A percentile compares a stretch with the other conserved stretches of the same genome.
phyloP scores from a whole-genome alignment of 2,797 vertebrate species.

The Danio tinwini region DNA sequence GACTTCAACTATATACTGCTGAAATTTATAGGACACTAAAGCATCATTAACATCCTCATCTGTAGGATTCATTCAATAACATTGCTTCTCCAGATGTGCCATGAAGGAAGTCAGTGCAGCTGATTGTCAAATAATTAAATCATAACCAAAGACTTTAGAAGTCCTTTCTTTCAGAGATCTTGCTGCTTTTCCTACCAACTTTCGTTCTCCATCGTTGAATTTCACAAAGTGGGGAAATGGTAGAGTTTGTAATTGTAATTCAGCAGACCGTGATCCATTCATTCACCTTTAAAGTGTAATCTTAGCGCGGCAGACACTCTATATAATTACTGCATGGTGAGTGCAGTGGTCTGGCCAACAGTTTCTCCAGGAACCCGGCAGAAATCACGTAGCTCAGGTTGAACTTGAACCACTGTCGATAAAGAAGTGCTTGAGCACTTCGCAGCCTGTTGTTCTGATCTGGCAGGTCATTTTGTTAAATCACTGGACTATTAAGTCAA shows the following conservation, averaged over 20 bases:
- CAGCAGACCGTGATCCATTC: background rate
- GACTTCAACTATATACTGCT: background rate
- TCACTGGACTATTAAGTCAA: slow-evolving; percentile 32
- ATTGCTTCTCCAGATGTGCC: background rate
- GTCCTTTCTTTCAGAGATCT: background rate
- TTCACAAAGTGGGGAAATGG: background rate
- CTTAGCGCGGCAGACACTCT: background rate
- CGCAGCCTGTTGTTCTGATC: slow-evolving; percentile 15
- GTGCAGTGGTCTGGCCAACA: background rate
- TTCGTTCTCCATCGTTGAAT: background rate
- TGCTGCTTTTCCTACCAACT: background rate
- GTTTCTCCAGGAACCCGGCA: background rate
- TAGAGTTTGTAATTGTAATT: background rate
- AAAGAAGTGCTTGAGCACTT: slow-evolving; percentile 10
- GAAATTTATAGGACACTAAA: background rate
- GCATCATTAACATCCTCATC: background rate
- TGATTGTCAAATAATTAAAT: background rate
- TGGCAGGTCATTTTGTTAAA: slow-evolving; percentile 23
- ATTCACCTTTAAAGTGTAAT: slow-evolving; percentile 13
- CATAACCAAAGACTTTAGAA: background rate
- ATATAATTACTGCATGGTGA: background rate
- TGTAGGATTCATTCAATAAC: background rate
- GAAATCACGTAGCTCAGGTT: slow-evolving; percentile 6
- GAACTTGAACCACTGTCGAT: slow-evolving; percentile 5
- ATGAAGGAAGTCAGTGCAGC: background rate